Base-by-base conservation (phyloP, 2,797 vertebrate species). In the Lithobates sylvaticus region DNA sequence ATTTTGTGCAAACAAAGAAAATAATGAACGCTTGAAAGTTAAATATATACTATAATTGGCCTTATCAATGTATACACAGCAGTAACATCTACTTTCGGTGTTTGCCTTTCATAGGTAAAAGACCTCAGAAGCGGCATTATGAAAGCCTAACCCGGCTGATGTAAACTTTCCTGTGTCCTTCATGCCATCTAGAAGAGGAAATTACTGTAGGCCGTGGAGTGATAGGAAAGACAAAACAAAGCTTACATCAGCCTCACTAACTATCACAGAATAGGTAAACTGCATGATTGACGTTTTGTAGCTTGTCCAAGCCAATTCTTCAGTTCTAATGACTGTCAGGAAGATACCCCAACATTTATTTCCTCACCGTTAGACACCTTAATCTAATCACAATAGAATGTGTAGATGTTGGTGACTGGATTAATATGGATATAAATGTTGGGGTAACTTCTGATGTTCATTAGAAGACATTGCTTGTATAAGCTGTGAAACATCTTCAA, bases 131-230 rank as follows among this genome's bases (percentile, higher is more conserved):
- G 67, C 71, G 26, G 29, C 3, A 34, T 32, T 10, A 13, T 7
- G 29, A 81, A 82, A 58, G 29, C 2, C 13, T 27, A 64, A 36
- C 9, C 36, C 10, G 34, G 68, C 26, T 87, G 54, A 83, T 83
- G 85, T 74, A 83, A 83, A 74, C 29, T n/a, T 42, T 29, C 42
- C n/a, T 73, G 69, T 67, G 75, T 78, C 75, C 39, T 78, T 83
- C 76, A 74, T 29, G 44, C 21, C 9, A 76, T 86, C 29, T 69
- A 64, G 18, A 39, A 78, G 15, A 73, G 54, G 47, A 85, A 81
- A 80, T 47, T 32, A 26, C 12, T 47, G 1, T 74, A 79, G 84
- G 36, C 77, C 16, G n/a, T 82, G 72, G 5, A 36, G 16, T 76
- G 12, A 70, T 65, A 44, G 29, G 68, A 10, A 29, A 77, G 32